Base-by-base conservation (phyloP, 2,113 vertebrate species). In the Macroglossus sobrinus region DNA sequence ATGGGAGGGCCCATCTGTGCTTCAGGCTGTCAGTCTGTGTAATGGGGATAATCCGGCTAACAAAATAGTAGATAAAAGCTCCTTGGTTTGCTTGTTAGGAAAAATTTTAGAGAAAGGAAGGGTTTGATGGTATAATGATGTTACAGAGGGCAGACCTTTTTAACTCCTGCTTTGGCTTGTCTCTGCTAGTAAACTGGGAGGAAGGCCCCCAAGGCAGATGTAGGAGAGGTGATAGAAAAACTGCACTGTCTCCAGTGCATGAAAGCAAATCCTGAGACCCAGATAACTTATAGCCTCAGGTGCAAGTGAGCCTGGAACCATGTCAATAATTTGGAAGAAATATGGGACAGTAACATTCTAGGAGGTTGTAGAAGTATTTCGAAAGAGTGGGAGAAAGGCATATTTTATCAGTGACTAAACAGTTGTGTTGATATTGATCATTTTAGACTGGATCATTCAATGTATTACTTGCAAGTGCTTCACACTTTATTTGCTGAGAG, bases 371-470 rank as follows among this genome's bases (percentile, higher is more conserved):
- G 53, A 71, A 84, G 8, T 26, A 78, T 79, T 96, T 93, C 38
- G 33, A 26, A 94, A 94, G 78, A 68, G 45, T 85, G n/a, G 75
- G 26, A 12, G 22, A 84, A 91, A 90, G 57, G 53, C 59, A 9
- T 91, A 55, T 82, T 89, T 95, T 69, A 88, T 78, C 84, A 57
- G n/a, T 82, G 66, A 93, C 47, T 43, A 40, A 26, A 84, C 38
- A 90, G 2, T 85, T 94, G 43, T 90, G 22, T 74, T 69, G 71
- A 22, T 85, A 61, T 16, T 68, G 87, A 72, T 69, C 76, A 33
- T 72, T 95, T 94, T 87, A 43, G 22, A 69, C 64, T 82, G 19
- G 19, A 63, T 95, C 74, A n/a, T 71, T 93, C 69, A 72, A 10
- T 81, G 33, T 43, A 30, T 47, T 35, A 43, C 50, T 97, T 93